Base-by-base conservation (phyloP, 2,113 vertebrate genomes). In the Toxotes chatareus region DNA sequence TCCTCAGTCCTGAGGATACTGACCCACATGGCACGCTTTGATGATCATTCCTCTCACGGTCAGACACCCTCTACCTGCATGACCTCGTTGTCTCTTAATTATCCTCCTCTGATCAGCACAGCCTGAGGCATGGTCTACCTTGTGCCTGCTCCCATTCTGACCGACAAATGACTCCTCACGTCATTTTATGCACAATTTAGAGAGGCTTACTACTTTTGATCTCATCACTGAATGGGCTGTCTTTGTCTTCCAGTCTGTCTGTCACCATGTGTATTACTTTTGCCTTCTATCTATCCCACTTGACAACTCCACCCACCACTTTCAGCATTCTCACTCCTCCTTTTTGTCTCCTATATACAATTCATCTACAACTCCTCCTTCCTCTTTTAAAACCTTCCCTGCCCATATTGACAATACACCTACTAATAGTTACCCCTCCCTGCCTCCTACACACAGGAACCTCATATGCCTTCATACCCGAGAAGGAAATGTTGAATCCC, bases 401-500 rank as follows among this genome's bases (percentile, higher is more conserved):
- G 7, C 13, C 38, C 55, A 2, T 66, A 44, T 12, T 23, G 21
- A 74, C 31, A 23, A 23, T 36, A 64, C 46, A 31, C 14, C 27
- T 47, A 47, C n/a, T 34, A 73, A 23, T 10, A 34, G 56, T 27
- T 3, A 42, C 23, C 13, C 34, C 19, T 56, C 3, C 46, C 47
- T 60, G 47, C 56, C 21, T 68, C 44, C 56, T 4, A 66, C 67
- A 79, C 70, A 81, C 38, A 75, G 38, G 78, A 56, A 10, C 21
- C 71, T 38, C 34, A 55, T 53, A 62, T 61, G 73, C 34, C 23
- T 65, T 61, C 74, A 17, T 86, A 95, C 95, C 95, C 4, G 94
- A 93, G 83, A 94, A 96, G 42, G 94, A 95, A 86, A 96, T 95
- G 92, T 95, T 96, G 90, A 96, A 96, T 84, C 95, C 94, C 82